Evolutionary conservation across 2,797 vertebrate genomes (phyloP).

Genomic region (Tapirus indicus): DNA sequence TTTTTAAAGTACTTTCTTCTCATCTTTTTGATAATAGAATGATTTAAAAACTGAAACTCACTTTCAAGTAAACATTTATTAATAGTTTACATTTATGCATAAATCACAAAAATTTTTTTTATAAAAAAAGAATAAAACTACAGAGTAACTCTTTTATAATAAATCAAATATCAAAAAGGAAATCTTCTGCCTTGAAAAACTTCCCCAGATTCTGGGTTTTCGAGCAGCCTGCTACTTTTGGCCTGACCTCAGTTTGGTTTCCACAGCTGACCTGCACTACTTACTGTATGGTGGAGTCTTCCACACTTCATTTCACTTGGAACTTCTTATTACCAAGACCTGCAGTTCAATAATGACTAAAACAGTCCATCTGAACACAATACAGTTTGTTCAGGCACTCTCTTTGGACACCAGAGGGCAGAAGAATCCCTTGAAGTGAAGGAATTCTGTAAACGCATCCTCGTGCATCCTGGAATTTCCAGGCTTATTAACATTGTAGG

Average conservation of each 20-base stretch:
- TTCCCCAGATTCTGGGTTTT: accelerated
- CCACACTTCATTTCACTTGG: conserved; percentile 39
- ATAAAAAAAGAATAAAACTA: conserved; percentile 20
- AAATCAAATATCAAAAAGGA: conserved; percentile 22
- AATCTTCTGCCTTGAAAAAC: neutral
- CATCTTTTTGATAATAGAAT: neutral
- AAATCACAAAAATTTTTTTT: conserved; percentile 54
- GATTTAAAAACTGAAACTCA: conserved; percentile 1
- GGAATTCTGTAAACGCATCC: accelerated
- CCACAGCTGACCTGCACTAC: neutral
- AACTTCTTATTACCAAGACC: neutral
- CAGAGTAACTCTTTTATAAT: conserved; percentile 54
- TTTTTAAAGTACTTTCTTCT: neutral
- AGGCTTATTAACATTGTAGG: neutral
- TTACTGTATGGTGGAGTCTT: neutral
- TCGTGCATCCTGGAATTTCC: neutral
- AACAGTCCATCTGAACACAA: neutral
- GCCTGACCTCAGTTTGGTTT: neutral
- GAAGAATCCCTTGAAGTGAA: neutral
- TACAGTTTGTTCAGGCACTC: neutral
- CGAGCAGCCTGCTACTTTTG: neutral
- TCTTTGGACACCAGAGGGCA: conserved; percentile 84
- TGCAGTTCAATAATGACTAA: accelerated
- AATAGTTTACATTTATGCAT: conserved; percentile 4
- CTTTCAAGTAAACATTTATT: neutral